Base-by-base conservation (phyloP, 2,797 vertebrate genomes). In the Huso huso region DNA sequence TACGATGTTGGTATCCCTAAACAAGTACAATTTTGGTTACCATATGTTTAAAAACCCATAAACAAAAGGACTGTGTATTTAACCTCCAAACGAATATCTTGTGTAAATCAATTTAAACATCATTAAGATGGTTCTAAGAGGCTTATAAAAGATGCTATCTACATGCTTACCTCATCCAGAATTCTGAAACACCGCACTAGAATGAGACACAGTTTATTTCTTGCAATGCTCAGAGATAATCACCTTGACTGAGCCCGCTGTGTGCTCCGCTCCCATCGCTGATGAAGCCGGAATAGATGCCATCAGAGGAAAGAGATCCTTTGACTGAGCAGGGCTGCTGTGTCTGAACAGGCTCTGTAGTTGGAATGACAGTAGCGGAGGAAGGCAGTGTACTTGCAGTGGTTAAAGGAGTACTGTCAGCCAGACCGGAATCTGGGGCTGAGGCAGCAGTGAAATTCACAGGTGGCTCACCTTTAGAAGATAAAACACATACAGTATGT, bases 241-340 rank as follows among this genome's bases (percentile, higher is more conserved):
- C 92, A 98, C 97, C 95, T 93, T 92, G 95, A 81, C 84, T 89
- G 10, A 86, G 79, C 61, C 79, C 85, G 70, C 78, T 73, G 49
- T 81, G 91, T 62, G 82, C 78, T 58, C 87, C 84, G 0, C 81
- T 83, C 71, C 83, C 86, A 1, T 95, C 93, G 58, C 88, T 87
- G 70, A 89, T 93, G 68, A 91, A 86, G 74, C 95, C 92, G 37
- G 92, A 86, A 73, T 95, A 98, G 88, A 99, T 94, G 68, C 92
- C 87, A 83, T 99, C 97, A 60, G 95, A 94, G 48, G 96, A 98
- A 82, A 99, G 77, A 59, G 97, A 98, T 75, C 94, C 93, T 80
- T 96, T 97, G 80, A 99, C 93, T 49, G 96, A 99, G 80, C 96
- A 98, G 10, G 97, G 97, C 86, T 99, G 96, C 86, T 98, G 94